Evolutionary conservation across 2,888 invertebrate species (phyloP), one percentile per base, ranked within the genome.

Genomic region (Plagodis pulveraria): DNA sequence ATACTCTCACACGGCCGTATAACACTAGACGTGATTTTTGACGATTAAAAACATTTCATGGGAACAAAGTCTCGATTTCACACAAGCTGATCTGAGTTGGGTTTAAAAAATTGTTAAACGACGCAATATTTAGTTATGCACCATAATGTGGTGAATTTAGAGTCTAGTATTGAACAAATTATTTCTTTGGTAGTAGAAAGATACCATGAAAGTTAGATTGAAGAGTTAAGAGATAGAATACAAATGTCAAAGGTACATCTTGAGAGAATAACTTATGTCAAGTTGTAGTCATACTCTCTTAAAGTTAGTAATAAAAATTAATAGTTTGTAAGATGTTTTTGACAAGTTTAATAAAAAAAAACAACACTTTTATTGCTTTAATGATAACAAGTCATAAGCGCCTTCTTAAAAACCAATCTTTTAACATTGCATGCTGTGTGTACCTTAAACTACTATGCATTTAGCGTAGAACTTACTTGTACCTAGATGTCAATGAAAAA

Each of bases 31-130:
- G 73, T 72, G 78, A 72, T 76, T 81, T 81, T 76, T 79, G 79
- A 83, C 70, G 79, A 82, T 80, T 77, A 83, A 79, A 79, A 77
- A 77, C 68, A 71, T 81, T 82, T 81, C 81, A 84, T 86, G 83
- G 83, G 84, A 86, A 86, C 74, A 68, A 67, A 74, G 79, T 76
- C 81, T 78, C 69, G 79, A 82, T 86, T 85, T 80, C 77, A 80
- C 80, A 80, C 80, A 78, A 82, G 73, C 72, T 71, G 80, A 81
- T 78, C 73, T 70, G 73, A 72, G 75, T 74, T 70, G 72, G 71
- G 70, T 72, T 73, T 59, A 70, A 62, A 69, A 68, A 70, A 64
- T 22, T 63, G 55, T 71, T 80, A 81, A 78, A 85, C 72, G 74
- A 72, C 67, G 65, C 62, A 61, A 57, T 76, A 80, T 77, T 83